These are phyloP conservation scores for Thryonomys swinderianus DNA, from an alignment of 2,113 vertebrate genomes.

Conservation along the genomic window DNA sequence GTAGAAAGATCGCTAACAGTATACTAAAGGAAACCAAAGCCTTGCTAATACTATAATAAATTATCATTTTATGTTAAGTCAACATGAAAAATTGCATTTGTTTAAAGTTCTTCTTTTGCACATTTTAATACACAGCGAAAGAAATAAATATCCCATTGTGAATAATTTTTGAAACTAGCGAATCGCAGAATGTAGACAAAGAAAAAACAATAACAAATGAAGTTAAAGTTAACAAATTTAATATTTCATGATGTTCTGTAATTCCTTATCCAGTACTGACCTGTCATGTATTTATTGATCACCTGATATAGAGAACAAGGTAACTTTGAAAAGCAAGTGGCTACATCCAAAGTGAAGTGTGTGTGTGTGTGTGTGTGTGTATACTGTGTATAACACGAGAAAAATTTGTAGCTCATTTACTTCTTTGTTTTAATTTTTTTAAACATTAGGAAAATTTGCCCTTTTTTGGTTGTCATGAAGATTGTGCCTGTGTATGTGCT, in stretches of 20 bases:
- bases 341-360: not conserved
- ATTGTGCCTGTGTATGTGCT: not conserved
- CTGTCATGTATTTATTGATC: not conserved
- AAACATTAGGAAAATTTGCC: not conserved
- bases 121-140: slow-evolving; percentile 47
- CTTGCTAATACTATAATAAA: not conserved
- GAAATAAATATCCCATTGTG: slow-evolving; percentile 11
- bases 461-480: slow-evolving; percentile 26
- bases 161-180: slow-evolving; percentile 18
- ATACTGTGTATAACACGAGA: not conserved
- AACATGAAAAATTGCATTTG: slow-evolving; percentile 48
- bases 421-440: slow-evolving; percentile 35
- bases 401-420: slow-evolving; percentile 42
- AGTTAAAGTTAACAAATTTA: not conserved
- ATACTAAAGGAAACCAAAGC: not conserved
- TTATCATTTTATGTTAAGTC: slow-evolving; percentile 54
- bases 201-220: slow-evolving; percentile 18
- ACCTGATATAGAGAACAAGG: not conserved
- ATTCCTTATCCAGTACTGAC: slow-evolving; percentile 14
- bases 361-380: not conserved
- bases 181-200: not conserved
- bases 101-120: not conserved
- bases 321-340: not conserved
- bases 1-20: not conserved
- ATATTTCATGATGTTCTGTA: slow-evolving; percentile 20